A percentile compares a stretch with the other conserved stretches of the same genome.
These are phyloP conservation scores for Aricia artaxerxes DNA, from an alignment of 2,888 invertebrate genomes.

Conservation along the genomic window DNA sequence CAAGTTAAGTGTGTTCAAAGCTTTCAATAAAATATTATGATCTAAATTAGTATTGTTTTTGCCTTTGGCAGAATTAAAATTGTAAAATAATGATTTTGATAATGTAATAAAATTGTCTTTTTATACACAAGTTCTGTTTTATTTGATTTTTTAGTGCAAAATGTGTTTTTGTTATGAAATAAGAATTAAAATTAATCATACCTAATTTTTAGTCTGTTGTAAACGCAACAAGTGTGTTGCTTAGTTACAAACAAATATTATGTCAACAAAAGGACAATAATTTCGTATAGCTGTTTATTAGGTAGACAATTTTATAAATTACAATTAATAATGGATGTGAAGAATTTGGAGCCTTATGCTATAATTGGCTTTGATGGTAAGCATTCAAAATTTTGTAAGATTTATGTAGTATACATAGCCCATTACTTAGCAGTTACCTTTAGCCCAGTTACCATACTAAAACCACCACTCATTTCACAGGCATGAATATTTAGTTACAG, in stretches of 20 bases:
- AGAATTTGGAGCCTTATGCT: constrained; percentile 83
- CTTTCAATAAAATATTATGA: background rate
- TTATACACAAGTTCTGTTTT: background rate
- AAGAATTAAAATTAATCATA: too few species aligned
- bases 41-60: background rate
- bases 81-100: background rate
- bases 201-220: background rate
- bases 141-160: background rate
- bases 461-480: too few species aligned
- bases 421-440: background rate
- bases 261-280: background rate
- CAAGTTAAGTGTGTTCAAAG: background rate
- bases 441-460: too few species aligned
- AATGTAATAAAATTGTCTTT: background rate
- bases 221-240: constrained; percentile 26
- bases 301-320: constrained; percentile 22
- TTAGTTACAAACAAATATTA: constrained; percentile 43
- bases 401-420: background rate
- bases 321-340: constrained; percentile 65
- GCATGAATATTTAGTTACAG: too few species aligned
- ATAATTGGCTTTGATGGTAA: constrained; percentile 92
- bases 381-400: constrained; percentile 34
- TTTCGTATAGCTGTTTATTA: background rate
- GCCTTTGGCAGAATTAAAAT: background rate
- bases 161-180: too few species aligned